phyloP scores from a whole-genome alignment of 2,797 vertebrate species.

The Microcaecilia unicolor region DNA sequence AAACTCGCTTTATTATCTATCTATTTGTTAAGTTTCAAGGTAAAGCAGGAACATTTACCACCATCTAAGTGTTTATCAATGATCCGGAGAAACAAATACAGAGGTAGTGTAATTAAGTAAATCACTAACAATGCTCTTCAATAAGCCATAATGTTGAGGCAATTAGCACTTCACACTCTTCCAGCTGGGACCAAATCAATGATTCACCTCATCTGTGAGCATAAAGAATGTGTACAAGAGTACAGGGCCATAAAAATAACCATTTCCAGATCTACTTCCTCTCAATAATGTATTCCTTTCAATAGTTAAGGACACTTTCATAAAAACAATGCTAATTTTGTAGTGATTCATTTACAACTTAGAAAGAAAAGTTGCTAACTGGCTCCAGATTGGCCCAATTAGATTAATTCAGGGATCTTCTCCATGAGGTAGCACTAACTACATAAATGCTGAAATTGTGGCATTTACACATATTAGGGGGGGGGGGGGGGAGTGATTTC shows the following conservation, averaged over 20 bases:
- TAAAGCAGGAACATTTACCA: too few relatives aligned
- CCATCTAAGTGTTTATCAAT: neutral
- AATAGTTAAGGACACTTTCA: constrained; percentile 17
- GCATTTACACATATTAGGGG: too few relatives aligned
- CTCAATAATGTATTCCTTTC: neutral
- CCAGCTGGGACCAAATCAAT: constrained; percentile 13
- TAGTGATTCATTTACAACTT: too few relatives aligned
- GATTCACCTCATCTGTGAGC: neutral
- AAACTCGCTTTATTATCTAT: too few relatives aligned
- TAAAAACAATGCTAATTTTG: too few relatives aligned
- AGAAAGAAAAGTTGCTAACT: too few relatives aligned
- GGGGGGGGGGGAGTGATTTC: too few relatives aligned
- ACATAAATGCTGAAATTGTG: too few relatives aligned
- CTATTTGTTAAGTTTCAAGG: too few relatives aligned
- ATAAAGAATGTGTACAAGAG: neutral
- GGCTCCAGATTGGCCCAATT: too few relatives aligned
- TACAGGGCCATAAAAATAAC: neutral
- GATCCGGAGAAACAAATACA: neutral
- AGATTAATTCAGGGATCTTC: too few relatives aligned
- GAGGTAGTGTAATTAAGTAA: neutral
- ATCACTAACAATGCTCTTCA: neutral
- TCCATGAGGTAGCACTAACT: too few relatives aligned
- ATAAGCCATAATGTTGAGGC: constrained; percentile 2
- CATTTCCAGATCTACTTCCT: neutral
- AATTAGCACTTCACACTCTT: neutral